Evolutionary conservation across 1,140 invertebrate species (phyloP), one percentile per base, ranked within the genome.

Genomic region (Drosophila orena): DNA sequence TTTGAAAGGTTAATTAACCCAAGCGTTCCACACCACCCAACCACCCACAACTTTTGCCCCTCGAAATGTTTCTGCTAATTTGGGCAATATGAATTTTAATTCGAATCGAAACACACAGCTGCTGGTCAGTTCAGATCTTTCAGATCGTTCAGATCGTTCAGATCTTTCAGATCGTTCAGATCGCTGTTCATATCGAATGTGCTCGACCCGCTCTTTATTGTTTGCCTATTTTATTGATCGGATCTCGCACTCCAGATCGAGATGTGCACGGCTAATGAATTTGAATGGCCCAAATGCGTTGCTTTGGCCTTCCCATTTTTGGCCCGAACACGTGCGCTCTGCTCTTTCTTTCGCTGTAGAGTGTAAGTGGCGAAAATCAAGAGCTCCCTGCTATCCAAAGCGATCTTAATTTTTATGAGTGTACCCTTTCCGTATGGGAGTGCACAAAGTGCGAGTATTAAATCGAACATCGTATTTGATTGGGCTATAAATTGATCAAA

Each of bases 161-260:
- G n/a, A n/a, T n/a, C n/a, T n/a, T n/a, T n/a, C n/a, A n/a, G n/a
- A n/a, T n/a, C n/a, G 44, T 24, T 49, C 46, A 15, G n/a, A 49
- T 49, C 7, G 40, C 8, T 20, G 8, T 37, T 12, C 12, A 46
- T 46, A 46, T 46, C n/a, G 27, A 12, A 40, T 42, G 37, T 30
- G 47, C 47, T 49, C 46, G 46, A 49, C n/a, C 46, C 42, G 62
- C 8, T 70, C 52, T 71, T 70, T 71, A 71, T 71, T 70, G 68
- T 57, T 71, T 70, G 68, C 65, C 70, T 71, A 71, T 70, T 71
- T 71, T 71, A 71, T 71, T 71, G 68, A 71, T 71, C 68, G 65
- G 30, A 57, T 55, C 40, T 69, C 40, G 64, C 66, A 70, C 66
- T 70, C 64, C 50, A 70, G 50, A 70, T 57, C 66, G 50, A 70